A percentile compares a stretch with the other conserved stretches of the same genome.
Evolutionary conservation across 2,113 vertebrate genomes (phyloP).

Genomic region (Brienomyrus brachyistius): DNA sequence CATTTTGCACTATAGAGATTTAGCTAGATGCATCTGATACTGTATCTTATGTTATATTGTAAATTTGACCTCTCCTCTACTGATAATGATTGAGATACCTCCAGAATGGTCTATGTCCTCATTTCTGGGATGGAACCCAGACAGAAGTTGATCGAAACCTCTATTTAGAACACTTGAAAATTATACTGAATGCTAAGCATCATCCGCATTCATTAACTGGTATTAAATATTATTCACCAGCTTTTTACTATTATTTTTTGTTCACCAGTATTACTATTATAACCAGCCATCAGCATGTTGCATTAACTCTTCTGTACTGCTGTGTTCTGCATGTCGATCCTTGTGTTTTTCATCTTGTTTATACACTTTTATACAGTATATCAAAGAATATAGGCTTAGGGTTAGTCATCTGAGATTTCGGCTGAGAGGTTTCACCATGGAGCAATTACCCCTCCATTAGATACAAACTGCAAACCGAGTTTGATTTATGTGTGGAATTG

Average conservation of each 20-base stretch:
- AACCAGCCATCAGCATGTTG: background rate
- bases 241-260: background rate
- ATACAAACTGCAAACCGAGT: background rate
- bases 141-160: background rate
- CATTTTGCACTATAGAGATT: background rate
- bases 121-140: background rate
- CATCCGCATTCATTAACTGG: background rate
- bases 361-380: background rate
- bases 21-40: no score
- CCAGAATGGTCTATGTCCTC: background rate
- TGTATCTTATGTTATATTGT: background rate
- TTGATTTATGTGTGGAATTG: background rate
- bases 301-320: background rate
- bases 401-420: background rate
- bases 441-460: background rate
- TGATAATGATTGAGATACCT: background rate
- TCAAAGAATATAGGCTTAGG: background rate
- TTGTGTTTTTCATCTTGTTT: background rate
- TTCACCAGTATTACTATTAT: background rate
- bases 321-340: no score
- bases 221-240: background rate
- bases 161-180: background rate
- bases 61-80: background rate
- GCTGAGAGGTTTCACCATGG: background rate
- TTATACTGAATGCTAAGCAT: background rate